Evolutionary conservation across 30 jellyfish, hydroid and myxozoan species (phyloP).

Genomic region (Hydra vulgaris): DNA sequence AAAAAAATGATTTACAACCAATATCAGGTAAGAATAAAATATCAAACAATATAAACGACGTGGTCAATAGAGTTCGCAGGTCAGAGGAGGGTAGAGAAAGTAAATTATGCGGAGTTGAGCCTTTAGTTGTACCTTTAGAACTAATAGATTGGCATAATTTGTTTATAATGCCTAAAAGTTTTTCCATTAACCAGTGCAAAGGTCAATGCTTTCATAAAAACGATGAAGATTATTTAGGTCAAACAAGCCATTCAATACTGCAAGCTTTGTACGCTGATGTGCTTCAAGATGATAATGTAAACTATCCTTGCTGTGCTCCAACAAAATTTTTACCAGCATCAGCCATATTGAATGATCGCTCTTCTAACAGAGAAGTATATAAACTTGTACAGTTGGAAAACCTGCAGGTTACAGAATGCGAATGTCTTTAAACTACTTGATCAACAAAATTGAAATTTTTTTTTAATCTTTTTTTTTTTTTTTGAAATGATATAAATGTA

Average conservation of each 20-base stretch:
- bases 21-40: too few relatives aligned
- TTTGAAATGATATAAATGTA: too few relatives aligned
- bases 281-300: background rate
- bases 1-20: background rate
- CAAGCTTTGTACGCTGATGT: background rate
- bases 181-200: background rate
- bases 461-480: too few relatives aligned
- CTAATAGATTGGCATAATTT: background rate
- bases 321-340: background rate
- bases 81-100: background rate
- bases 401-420: background rate
- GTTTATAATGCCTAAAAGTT: background rate
- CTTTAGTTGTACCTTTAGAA: background rate
- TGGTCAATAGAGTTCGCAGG: background rate
- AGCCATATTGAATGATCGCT: background rate
- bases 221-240: background rate
- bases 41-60: background rate
- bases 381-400: background rate
- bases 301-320: background rate
- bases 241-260: background rate
- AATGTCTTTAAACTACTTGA: background rate
- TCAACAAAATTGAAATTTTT: too few relatives aligned
- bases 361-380: background rate
- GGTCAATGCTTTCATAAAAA: background rate
- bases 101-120: background rate